Evolutionary conservation across 2,113 vertebrate species (phyloP).

Genomic region (Leptobrachium leishanense): DNA sequence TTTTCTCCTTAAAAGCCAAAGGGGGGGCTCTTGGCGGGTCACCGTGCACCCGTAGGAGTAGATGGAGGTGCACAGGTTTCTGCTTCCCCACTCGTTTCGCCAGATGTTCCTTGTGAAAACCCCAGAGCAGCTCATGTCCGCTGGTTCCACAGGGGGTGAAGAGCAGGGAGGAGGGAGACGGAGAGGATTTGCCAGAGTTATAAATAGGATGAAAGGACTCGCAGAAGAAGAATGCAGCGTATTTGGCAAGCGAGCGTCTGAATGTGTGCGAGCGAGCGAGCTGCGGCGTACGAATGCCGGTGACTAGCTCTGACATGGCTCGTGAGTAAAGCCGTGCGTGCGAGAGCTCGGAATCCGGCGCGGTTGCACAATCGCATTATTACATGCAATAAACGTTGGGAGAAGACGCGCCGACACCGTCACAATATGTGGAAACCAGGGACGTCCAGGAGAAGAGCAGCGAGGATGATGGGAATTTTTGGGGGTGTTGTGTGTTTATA

Average conservation of each 20-base stretch:
- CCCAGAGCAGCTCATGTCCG: neutral
- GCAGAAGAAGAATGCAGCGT: conserved; percentile 53
- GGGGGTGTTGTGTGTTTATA: neutral
- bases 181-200: conserved; percentile 60
- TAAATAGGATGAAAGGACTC: conserved; percentile 77
- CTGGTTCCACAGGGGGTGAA: neutral
- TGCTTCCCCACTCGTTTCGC: conserved; percentile 40
- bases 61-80: conserved; percentile 45
- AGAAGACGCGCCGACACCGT: neutral
- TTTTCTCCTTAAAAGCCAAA: too few relatives aligned
- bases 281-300: conserved; percentile 19
- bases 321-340: conserved; percentile 14
- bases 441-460: neutral
- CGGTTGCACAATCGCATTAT: neutral
- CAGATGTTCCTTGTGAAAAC: conserved; percentile 21
- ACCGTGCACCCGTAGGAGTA: neutral
- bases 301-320: conserved; percentile 6
- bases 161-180: conserved; percentile 48
- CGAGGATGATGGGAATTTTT: neutral
- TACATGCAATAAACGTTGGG: neutral
- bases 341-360: neutral
- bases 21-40: neutral
- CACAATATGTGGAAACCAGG: neutral
- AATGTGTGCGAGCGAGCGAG: conserved; percentile 12
- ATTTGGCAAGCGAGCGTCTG: conserved; percentile 47